Percentiles rank a stretch among this genome's conserved stretches.
phyloP scores from a whole-genome alignment of 1,140 invertebrate genomes.

The Drosophila bifasciata region DNA sequence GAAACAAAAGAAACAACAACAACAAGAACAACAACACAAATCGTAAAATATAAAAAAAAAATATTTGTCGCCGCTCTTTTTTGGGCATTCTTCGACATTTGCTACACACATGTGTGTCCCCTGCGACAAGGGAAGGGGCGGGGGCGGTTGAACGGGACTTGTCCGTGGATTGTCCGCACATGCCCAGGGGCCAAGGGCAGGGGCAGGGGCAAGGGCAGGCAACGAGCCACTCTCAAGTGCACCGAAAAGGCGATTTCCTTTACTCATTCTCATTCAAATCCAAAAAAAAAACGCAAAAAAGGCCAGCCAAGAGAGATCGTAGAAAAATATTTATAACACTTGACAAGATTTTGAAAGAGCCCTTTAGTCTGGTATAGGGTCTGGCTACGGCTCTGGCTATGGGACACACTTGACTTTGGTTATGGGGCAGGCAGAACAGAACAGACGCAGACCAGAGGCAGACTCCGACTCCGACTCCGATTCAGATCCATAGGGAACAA shows the following conservation, averaged over 20 bases:
- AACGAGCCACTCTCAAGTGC: conserved; percentile 65
- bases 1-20: conserved; percentile 17
- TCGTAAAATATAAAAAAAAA: conserved; percentile 34
- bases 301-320: conserved; percentile 38
- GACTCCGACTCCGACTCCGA: no score
- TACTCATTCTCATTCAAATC: conserved; percentile 22
- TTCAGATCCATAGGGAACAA: conserved; percentile 2
- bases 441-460: conserved; percentile 20
- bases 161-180: conserved; percentile 48
- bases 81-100: conserved; percentile 57
- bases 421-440: conserved; percentile 16
- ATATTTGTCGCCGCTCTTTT: conserved; percentile 53
- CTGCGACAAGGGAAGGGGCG: not conserved
- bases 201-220: conserved; percentile 9
- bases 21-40: conserved; percentile 21
- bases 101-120: conserved; percentile 71
- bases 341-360: conserved; percentile 71
- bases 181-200: conserved; percentile 27
- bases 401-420: conserved; percentile 63
- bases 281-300: conserved; percentile 26
- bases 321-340: conserved; percentile 80
- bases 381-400: conserved; percentile 19
- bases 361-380: conserved; percentile 20
- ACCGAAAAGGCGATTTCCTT: conserved; percentile 60
- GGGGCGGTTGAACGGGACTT: conserved; percentile 30